A percentile compares a stretch with the other conserved stretches of the same genome.
Evolutionary conservation across 2,888 invertebrate genomes (phyloP).

Genomic region (Noctua janthina): DNA sequence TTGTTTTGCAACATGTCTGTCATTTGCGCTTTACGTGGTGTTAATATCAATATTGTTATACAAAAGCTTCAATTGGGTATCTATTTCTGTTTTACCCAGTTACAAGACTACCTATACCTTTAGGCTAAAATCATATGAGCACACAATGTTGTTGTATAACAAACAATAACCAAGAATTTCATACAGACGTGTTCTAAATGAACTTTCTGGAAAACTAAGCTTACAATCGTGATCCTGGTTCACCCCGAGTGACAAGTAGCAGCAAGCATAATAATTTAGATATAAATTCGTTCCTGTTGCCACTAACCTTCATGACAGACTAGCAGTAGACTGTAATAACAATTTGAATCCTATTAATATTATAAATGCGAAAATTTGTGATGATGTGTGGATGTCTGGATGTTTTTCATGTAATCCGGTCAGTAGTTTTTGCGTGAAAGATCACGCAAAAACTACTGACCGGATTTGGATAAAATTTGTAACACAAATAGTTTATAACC

Average conservation of each 20-base stretch:
- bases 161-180: background rate
- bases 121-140: background rate
- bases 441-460: no score
- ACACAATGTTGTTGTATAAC: background rate
- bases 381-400: no score
- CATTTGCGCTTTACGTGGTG: background rate
- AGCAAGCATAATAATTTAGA: background rate
- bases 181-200: background rate
- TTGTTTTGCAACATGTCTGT: conserved; percentile 28
- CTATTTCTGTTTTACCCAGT: background rate
- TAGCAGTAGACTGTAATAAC: background rate
- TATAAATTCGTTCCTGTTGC: background rate
- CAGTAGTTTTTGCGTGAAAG: no score
- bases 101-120: conserved; percentile 6
- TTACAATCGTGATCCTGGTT: background rate
- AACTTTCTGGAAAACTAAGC: background rate
- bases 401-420: no score
- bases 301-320: background rate
- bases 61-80: conserved; percentile 7
- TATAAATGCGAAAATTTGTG: background rate
- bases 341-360: background rate
- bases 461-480: no score
- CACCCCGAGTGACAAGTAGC: background rate
- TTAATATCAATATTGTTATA: conserved; percentile 21
- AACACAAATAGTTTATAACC: no score